Base-by-base conservation (phyloP, 2,113 vertebrate genomes). In the Pseudorasbora parva region DNA sequence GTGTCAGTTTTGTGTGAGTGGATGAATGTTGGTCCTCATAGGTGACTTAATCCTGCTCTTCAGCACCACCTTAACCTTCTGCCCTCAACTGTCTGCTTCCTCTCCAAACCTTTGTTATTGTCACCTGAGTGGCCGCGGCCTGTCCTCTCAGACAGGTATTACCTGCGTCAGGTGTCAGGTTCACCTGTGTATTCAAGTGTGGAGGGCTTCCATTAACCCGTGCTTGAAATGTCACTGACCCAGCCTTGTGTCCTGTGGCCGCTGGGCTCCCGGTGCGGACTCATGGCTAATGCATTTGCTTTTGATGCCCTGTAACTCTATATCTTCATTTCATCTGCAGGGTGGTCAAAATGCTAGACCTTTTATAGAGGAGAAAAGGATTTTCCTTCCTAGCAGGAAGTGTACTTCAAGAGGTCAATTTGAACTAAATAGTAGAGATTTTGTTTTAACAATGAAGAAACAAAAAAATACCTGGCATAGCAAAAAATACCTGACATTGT, bases 291-390 rank as follows among this genome's bases (percentile, higher is more conserved):
- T 74, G 81, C 81, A 11, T 51, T 25, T 14, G 49, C 71, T 75
- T 76, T 87, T 83, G 60, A 87, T n/a, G 2, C n/a, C 5, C 7
- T 73, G 87, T 86, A 88, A 88, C 84, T 81, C 87, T 86, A 88
- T 72, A 69, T 69, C 69, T 82, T 78, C 81, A 77, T 81, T 83
- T 88, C 33, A 85, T 71, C 45, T 64, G 30, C 84, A 72, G 84
- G 30, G 60, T 19, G 71, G 76, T 66, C 30, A 14, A 64, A 76
- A 74, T 33, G 59, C 33, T 83, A 80, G 83, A 54, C 57, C 78
- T 54, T 37, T 60, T 77, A 69, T 56, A 62, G 23, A 82, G n/a
- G 54, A n/a, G 23, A 69, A 59, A 56, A 19, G 43, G 33, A 21
- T 27, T 62, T 77, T 56, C 43, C 75, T 76, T 25, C 17, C 17